Percentiles rank a stretch among this genome's conserved stretches.
phyloP scores from a whole-genome alignment of 2,888 invertebrate species.

The Mesorhabditis belari region DNA sequence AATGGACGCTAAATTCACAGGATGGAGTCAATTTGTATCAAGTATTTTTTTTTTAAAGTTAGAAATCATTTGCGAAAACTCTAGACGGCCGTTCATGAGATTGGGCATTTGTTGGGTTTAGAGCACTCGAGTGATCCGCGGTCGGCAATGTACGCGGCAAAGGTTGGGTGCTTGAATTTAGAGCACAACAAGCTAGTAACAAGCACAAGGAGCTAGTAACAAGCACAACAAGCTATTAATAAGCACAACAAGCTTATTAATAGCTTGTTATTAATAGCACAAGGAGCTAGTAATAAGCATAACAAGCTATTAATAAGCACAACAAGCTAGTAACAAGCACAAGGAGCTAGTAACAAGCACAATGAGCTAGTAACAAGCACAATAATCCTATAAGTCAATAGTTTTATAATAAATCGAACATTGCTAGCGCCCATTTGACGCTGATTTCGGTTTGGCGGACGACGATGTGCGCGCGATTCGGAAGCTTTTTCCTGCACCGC shows the following conservation, averaged over 20 bases:
- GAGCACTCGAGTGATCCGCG: constrained; percentile 75
- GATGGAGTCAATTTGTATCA: constrained; percentile 49
- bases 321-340: too few relatives aligned
- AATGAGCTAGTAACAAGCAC: too few relatives aligned
- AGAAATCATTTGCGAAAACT: constrained; percentile 1
- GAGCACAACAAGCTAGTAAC: too few relatives aligned
- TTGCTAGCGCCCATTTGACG: constrained; percentile 17
- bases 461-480: constrained; percentile 78
- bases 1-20: constrained; percentile 43
- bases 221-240: too few relatives aligned
- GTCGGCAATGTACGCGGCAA: constrained; percentile 50
- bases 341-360: too few relatives aligned
- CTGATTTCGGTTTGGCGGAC: constrained; percentile 61
- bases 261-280: too few relatives aligned
- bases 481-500: constrained; percentile 34
- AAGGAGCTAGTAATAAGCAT: too few relatives aligned
- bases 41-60: constrained; percentile 9
- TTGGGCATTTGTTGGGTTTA: constrained; percentile 85
- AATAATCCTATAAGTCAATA: too few relatives aligned
- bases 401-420: too few relatives aligned
- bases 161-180: constrained; percentile 5
- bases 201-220: too few relatives aligned
- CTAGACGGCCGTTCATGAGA: constrained; percentile 51
- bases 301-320: too few relatives aligned
- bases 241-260: too few relatives aligned